phyloP scores from a whole-genome alignment of 2,113 vertebrate genomes.

The Hipposideros armiger region DNA sequence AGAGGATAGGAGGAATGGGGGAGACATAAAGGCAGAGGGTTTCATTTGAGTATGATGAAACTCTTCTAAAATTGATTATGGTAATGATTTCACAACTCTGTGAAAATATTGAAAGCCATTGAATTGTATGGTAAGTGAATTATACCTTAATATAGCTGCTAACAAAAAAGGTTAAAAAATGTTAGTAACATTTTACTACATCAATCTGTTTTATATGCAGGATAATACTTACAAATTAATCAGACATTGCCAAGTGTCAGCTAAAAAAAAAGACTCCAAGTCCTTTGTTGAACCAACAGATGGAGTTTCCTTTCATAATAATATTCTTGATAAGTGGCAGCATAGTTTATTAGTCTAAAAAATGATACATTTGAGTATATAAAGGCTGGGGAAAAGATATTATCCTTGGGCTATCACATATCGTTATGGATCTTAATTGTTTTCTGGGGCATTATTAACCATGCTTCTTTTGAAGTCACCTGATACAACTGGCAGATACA shows the following conservation, averaged over 20 bases:
- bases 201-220: neutral
- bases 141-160: neutral
- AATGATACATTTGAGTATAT: neutral
- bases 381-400: neutral
- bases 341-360: neutral
- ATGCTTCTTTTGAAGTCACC: neutral
- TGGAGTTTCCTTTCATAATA: conserved; percentile 40
- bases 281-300: conserved; percentile 23
- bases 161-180: neutral
- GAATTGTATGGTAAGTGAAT: neutral
- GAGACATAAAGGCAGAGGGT: neutral
- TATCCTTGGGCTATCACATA: neutral
- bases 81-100: neutral
- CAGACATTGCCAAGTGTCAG: conserved; percentile 6
- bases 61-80: neutral
- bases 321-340: neutral
- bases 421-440: neutral
- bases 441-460: neutral
- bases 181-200: conserved; percentile 27
- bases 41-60: neutral
- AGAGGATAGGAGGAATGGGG: neutral
- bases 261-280: neutral
- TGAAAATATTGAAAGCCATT: neutral
- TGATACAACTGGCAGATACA: neutral
- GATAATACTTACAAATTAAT: conserved; percentile 10